Evolutionary conservation across 2,888 invertebrate genomes (phyloP).

Genomic region (Dolichomitus sp.): DNA sequence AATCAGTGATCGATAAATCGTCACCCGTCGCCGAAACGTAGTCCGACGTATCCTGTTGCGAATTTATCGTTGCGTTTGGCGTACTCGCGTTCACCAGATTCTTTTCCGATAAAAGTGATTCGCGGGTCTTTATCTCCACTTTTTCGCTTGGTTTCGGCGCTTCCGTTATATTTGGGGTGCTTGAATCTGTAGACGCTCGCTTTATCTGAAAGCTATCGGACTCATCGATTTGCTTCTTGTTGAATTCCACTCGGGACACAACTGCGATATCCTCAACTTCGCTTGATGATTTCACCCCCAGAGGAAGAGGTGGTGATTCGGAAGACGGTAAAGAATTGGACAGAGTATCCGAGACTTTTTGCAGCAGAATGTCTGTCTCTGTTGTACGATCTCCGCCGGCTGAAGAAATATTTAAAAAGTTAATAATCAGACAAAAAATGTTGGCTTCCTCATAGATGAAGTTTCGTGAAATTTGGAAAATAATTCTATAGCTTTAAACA

Average conservation of each 20-base stretch:
- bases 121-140: slow-evolving; percentile 41
- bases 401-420: slow-evolving; percentile 54
- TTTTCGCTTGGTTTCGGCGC: slow-evolving; percentile 11
- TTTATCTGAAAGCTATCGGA: slow-evolving; percentile 33
- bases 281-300: neutral
- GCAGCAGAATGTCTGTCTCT: slow-evolving; percentile 82
- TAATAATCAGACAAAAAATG: neutral
- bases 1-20: slow-evolving; percentile 78
- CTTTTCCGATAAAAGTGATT: slow-evolving; percentile 36
- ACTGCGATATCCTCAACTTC: slow-evolving; percentile 7
- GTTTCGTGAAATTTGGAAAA: too few relatives aligned
- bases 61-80: slow-evolving; percentile 73
- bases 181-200: neutral
- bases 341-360: slow-evolving; percentile 83
- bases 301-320: slow-evolving; percentile 43
- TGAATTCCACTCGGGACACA: slow-evolving; percentile 13
- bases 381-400: slow-evolving; percentile 68
- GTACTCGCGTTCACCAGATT: slow-evolving; percentile 43
- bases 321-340: slow-evolving; percentile 74
- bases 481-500: too few relatives aligned
- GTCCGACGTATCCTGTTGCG: slow-evolving; percentile 83
- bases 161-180: slow-evolving; percentile 27
- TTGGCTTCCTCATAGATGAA: too few relatives aligned
- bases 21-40: slow-evolving; percentile 80
- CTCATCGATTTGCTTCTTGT: slow-evolving; percentile 21